A percentile compares a stretch with the other conserved stretches of the same genome.
These are phyloP conservation scores for Leptothorax acervorum DNA, from an alignment of 2,888 invertebrate genomes.

Conservation along the genomic window DNA sequence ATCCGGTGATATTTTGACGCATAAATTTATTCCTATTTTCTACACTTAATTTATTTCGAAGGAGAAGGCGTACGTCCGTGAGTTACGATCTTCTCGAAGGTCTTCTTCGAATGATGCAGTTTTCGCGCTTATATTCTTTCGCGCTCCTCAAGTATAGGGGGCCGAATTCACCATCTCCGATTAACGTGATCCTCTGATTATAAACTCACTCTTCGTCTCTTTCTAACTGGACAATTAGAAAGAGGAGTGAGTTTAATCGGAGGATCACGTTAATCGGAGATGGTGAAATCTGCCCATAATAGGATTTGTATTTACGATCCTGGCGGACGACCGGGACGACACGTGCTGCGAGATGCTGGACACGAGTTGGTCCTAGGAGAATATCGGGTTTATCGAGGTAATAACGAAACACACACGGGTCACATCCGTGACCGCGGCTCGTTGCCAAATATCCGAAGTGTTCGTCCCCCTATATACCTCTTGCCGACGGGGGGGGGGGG, in stretches of 20 bases:
- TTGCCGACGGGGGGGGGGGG: not conserved
- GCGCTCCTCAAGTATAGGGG: not conserved
- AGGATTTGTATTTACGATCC: not conserved
- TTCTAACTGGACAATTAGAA: no score
- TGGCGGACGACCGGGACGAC: not conserved
- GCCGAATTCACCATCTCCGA: no score
- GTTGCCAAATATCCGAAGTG: constrained; percentile 68
- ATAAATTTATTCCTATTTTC: not conserved
- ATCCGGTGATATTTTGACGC: not conserved
- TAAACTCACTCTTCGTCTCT: no score
- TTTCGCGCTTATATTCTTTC: not conserved
- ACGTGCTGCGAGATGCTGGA: constrained; percentile 27
- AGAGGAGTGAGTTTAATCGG: no score
- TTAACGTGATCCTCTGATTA: no score
- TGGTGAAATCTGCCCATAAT: no score
- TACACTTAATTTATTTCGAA: not conserved
- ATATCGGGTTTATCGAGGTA: constrained; percentile 56
- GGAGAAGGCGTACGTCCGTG: not conserved
- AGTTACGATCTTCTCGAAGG: not conserved
- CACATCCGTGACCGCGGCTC: constrained; percentile 52
- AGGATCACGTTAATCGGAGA: no score
- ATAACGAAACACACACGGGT: constrained; percentile 54
- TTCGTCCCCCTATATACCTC: constrained; percentile 25
- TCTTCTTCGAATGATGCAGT: not conserved
- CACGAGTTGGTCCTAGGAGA: constrained; percentile 38